These are phyloP conservation scores for Melipona beecheii DNA, from an alignment of 2,888 invertebrate species.

Conservation along the genomic window DNA sequence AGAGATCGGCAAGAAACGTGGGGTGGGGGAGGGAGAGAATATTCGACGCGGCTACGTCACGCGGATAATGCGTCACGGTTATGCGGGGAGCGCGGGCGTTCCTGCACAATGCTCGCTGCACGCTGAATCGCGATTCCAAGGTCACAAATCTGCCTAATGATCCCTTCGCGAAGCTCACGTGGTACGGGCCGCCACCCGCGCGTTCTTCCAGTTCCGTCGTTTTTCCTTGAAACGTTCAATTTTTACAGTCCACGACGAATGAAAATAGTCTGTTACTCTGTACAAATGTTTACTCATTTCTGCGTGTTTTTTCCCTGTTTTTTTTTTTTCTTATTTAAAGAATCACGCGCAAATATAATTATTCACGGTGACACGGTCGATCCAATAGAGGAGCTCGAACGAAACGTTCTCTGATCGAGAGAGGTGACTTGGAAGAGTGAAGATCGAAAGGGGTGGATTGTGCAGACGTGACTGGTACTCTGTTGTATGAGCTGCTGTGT, in stretches of 20 bases:
- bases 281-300: too few relatives aligned
- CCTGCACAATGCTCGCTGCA: conserved; percentile 25
- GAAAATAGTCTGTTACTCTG: not conserved
- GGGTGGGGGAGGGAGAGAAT: not conserved
- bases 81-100: conserved; percentile 28
- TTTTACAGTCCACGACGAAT: not conserved
- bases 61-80: conserved; percentile 48
- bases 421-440: conserved; percentile 12
- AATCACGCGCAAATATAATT: not conserved
- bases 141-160: conserved; percentile 54
- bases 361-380: not conserved
- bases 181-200: conserved; percentile 34
- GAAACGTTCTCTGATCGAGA: conserved; percentile 19
- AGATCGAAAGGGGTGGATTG: not conserved
- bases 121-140: conserved; percentile 50
- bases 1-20: not conserved
- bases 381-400: conserved; percentile 6
- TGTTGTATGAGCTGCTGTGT: conserved; percentile 71
- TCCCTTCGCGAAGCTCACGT: conserved; percentile 57
- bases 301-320: too few relatives aligned
- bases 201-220: not conserved
- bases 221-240: conserved; percentile 1
- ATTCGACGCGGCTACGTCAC: conserved; percentile 2
- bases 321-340: too few relatives aligned
- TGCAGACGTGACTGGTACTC: conserved; percentile 15